A percentile compares a stretch with the other conserved stretches of the same genome.
Evolutionary conservation across 2,888 invertebrate genomes (phyloP).

Genomic region (Drosophila suboccidentalis): DNA sequence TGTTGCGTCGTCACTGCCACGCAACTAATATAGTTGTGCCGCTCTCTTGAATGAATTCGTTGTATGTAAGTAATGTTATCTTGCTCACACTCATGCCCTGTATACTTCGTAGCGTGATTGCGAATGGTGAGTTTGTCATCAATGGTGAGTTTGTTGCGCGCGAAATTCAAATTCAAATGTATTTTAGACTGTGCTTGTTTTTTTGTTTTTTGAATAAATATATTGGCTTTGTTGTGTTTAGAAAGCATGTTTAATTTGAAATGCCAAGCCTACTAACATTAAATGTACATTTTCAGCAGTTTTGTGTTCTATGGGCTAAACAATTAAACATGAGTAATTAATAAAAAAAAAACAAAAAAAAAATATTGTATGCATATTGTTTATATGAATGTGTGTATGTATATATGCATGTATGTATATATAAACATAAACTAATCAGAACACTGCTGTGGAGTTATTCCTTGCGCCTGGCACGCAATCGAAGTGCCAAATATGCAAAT

Average conservation of each 20-base stretch:
- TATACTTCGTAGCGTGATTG: conserved; percentile 1
- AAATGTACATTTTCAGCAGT: conserved; percentile 25
- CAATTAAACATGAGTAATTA: conserved; percentile 43
- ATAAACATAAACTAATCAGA: conserved; percentile 6
- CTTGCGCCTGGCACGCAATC: conserved; percentile 89
- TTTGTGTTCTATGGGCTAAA: conserved; percentile 32
- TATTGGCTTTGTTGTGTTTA: not conserved
- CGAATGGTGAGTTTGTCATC: conserved; percentile 26
- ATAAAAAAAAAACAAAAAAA: conserved; percentile 39
- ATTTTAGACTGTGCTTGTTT: not conserved
- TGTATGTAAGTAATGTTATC: conserved; percentile 5
- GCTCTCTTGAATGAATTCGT: conserved; percentile 14
- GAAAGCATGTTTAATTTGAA: conserved; percentile 41
- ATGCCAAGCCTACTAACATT: conserved; percentile 34
- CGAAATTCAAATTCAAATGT: conserved; percentile 5
- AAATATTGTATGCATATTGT: conserved; percentile 13
- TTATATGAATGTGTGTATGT: conserved; percentile 2
- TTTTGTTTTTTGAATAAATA: not conserved
- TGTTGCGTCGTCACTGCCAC: conserved; percentile 48
- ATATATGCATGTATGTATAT: conserved; percentile 13
- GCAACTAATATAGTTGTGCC: conserved; percentile 25
- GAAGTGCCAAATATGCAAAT: conserved; percentile 91
- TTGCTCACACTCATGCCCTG: conserved; percentile 6
- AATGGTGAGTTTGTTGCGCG: conserved; percentile 35
- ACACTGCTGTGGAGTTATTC: conserved; percentile 83